A percentile compares a stretch with the other conserved stretches of the same genome.
Evolutionary conservation across 2,113 vertebrate species (phyloP).

Genomic region (Rhabdornis inornatus): DNA sequence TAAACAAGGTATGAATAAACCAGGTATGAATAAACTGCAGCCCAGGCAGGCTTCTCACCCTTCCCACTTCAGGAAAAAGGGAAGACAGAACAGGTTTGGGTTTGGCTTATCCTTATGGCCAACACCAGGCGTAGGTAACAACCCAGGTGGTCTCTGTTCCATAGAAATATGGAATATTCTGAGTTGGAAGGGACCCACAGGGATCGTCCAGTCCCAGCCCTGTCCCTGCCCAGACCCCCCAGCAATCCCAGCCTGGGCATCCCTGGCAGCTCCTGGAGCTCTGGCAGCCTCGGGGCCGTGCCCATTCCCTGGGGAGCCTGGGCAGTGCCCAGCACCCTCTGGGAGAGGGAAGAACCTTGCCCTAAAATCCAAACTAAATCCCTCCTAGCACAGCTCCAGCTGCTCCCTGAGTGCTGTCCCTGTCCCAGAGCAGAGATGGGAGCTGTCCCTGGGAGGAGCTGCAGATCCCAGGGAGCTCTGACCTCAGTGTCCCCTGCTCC

Average conservation of each 20-base stretch:
- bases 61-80: neutral
- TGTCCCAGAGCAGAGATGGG: neutral
- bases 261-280: neutral
- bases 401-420: neutral
- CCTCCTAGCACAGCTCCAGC: neutral
- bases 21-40: neutral
- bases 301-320: neutral
- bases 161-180: neutral
- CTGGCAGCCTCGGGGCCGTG: too few relatives aligned
- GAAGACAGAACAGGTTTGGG: neutral
- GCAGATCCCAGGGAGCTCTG: neutral
- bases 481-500: neutral
- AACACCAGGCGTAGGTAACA: neutral
- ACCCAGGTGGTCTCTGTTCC: neutral
- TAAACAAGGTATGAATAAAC: neutral
- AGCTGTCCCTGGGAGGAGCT: neutral
- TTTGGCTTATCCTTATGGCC: neutral
- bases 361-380: neutral
- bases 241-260: accelerated
- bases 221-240: neutral
- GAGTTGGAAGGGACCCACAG: neutral
- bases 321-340: neutral
- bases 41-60: too few relatives aligned
- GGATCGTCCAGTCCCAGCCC: accelerated
- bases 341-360: neutral